phyloP scores from a whole-genome alignment of 2,888 invertebrate species.

The Callinectes sapidus region DNA sequence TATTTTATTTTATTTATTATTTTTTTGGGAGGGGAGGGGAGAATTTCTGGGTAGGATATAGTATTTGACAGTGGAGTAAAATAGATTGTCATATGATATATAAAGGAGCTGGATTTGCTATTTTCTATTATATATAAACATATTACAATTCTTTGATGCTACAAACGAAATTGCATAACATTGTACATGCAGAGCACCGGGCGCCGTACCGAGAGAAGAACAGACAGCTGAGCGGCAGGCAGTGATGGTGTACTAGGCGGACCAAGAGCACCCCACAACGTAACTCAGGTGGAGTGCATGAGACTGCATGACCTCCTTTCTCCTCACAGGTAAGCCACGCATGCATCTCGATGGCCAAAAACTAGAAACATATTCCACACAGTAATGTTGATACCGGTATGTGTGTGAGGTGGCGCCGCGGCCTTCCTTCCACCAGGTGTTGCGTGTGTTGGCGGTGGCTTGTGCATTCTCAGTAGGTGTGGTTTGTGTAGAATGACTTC shows the following conservation, averaged over 20 bases:
- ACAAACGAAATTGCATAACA: neutral
- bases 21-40: no score
- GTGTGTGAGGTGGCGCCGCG: neutral
- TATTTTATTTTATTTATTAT: no score
- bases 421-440: neutral
- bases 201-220: neutral
- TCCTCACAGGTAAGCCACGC: neutral
- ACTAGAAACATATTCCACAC: neutral
- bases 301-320: slow-evolving; percentile 19
- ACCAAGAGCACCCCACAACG: neutral
- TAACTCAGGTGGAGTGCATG: neutral
- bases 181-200: neutral
- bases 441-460: neutral
- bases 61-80: no score
- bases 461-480: no score
- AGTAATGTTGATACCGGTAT: neutral
- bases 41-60: no score
- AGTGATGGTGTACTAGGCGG: neutral
- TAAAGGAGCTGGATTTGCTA: neutral
- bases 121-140: neutral
- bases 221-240: neutral
- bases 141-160: neutral
- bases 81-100: no score
- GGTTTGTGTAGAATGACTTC: neutral
- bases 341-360: neutral